Evolutionary conservation across 37 sponge, comb jelly and placozoan species (phyloP).

Genomic region (Cladorhizidae sp.): DNA sequence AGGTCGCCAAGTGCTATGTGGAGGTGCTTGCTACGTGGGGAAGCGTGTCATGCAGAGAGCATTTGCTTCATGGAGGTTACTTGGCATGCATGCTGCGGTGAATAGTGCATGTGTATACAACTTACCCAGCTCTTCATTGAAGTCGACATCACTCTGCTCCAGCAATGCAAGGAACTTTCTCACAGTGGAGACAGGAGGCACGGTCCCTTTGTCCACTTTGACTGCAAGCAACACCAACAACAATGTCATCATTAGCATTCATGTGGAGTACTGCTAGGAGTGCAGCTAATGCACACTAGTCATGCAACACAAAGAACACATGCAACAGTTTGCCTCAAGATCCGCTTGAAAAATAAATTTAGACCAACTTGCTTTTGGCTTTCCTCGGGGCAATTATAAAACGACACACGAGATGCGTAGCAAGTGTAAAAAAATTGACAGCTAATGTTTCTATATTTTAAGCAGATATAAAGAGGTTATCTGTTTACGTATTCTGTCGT

Average conservation of each 20-base stretch:
- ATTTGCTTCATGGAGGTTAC: too few relatives aligned
- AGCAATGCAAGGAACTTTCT: constrained; percentile 91
- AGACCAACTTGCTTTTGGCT: too few relatives aligned
- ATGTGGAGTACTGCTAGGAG: neutral
- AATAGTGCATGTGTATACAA: neutral
- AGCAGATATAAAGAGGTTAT: too few relatives aligned
- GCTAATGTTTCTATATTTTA: too few relatives aligned
- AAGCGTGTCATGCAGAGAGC: too few relatives aligned
- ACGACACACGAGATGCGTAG: too few relatives aligned
- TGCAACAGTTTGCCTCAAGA: constrained; percentile 1
- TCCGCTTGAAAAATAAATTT: too few relatives aligned
- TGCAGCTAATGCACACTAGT: neutral
- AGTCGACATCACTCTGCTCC: constrained; percentile 97
- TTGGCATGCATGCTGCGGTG: neutral
- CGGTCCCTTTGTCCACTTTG: constrained; percentile 50
- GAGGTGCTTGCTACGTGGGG: too few relatives aligned
- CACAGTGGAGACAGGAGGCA: constrained; percentile 83
- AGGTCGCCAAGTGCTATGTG: too few relatives aligned
- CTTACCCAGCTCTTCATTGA: constrained; percentile 90
- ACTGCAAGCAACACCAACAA: constrained; percentile 27
- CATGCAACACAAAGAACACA: neutral
- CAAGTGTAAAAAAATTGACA: too few relatives aligned
- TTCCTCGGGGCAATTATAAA: too few relatives aligned
- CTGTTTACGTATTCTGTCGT: too few relatives aligned
- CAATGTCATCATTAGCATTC: neutral